These are phyloP conservation scores for Melanostigma gelatinosum DNA, from an alignment of 2,113 vertebrate species.

Conservation along the genomic window DNA sequence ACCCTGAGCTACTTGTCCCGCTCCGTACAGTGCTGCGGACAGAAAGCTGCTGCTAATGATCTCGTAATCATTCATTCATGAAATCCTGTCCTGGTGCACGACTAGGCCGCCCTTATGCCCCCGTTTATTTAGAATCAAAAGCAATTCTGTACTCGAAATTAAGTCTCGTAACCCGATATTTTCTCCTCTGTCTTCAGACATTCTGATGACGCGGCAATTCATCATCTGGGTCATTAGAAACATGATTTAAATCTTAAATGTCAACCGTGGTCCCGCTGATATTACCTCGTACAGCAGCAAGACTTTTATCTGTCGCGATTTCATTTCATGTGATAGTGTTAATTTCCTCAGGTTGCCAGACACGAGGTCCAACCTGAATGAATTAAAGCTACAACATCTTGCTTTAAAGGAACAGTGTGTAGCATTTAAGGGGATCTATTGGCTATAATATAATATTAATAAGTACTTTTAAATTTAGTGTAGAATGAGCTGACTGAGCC, in stretches of 20 bases:
- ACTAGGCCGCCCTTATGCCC: not conserved
- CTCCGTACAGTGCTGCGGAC: constrained; percentile 34
- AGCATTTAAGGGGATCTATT: not conserved
- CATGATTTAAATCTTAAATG: constrained; percentile 61
- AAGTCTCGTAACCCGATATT: constrained; percentile 12
- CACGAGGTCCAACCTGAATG: constrained; percentile 25
- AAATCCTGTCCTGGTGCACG: constrained; percentile 33
- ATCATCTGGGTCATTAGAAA: constrained; percentile 55
- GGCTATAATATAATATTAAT: too few relatives aligned
- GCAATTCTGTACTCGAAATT: constrained; percentile 44
- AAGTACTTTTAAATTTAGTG: not conserved
- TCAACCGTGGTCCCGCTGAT: constrained; percentile 41
- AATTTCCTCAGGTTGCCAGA: constrained; percentile 47
- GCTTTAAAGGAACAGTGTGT: not conserved
- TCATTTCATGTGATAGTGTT: constrained; percentile 43
- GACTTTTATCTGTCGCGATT: constrained; percentile 42
- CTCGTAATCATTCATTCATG: constrained; percentile 55
- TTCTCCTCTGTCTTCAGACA: constrained; percentile 28
- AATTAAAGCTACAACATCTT: constrained; percentile 30
- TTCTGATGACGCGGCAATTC: constrained; percentile 48
- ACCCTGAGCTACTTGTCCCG: constrained; percentile 60
- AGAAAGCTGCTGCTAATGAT: constrained; percentile 68
- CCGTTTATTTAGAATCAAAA: constrained; percentile 52
- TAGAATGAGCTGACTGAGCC: not conserved
- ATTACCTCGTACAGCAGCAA: constrained; percentile 24